Conservation (phyloP, 2,113 vertebrate genomes). For the Aptenodytes patagonicus region DNA sequence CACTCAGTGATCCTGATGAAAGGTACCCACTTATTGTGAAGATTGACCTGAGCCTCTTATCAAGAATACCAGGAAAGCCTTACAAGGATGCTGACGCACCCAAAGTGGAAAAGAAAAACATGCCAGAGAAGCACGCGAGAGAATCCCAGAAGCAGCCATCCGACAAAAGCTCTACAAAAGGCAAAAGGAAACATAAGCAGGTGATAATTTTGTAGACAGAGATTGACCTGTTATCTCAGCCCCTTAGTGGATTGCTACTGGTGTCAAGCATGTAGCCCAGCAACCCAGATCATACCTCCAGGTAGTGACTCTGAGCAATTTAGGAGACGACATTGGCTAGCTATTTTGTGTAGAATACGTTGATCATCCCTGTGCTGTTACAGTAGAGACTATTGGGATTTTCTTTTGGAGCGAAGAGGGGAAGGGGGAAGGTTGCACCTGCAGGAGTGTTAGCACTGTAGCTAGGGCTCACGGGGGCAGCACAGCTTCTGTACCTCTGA, state of each 20-base stretch:
- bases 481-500: background rate
- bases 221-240: background rate
- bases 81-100: constrained; percentile 86
- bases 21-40: constrained; percentile 92
- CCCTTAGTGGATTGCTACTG: background rate
- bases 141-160: constrained; percentile 85
- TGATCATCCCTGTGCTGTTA: background rate
- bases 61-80: constrained; percentile 89
- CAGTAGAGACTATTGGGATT: background rate
- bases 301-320: fast-evolving
- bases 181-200: constrained; percentile 95
- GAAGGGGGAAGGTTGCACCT: background rate
- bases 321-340: background rate
- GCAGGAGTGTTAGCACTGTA: no score
- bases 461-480: background rate
- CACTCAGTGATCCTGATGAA: constrained; percentile 93
- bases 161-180: constrained; percentile 87
- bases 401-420: background rate
- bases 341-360: fast-evolving
- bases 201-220: background rate
- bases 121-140: constrained; percentile 82
- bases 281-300: fast-evolving
- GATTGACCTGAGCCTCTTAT: constrained; percentile 93
- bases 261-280: background rate
- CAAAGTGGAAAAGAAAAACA: constrained; percentile 86